A percentile compares a stretch with the other conserved stretches of the same genome.
Evolutionary conservation across 2,888 invertebrate genomes (phyloP).

Genomic region (Lagria hirta): DNA sequence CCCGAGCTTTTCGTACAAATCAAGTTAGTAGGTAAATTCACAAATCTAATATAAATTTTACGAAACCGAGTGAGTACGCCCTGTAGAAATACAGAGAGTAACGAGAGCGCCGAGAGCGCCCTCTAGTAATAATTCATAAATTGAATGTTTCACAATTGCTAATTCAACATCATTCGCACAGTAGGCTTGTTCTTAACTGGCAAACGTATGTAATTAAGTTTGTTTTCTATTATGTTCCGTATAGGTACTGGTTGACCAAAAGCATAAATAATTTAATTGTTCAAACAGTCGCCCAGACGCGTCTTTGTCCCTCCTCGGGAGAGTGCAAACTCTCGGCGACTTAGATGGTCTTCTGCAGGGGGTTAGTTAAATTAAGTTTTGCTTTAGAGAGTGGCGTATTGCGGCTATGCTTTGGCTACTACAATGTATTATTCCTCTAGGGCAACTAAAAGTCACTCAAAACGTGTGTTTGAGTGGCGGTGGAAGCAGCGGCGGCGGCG

Average conservation of each 20-base stretch:
- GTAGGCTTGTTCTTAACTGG: constrained; percentile 52
- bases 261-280: constrained; percentile 54
- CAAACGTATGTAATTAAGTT: constrained; percentile 54
- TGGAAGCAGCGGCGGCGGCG: constrained; percentile 16
- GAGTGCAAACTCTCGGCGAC: constrained; percentile 16
- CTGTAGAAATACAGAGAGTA: constrained; percentile 14
- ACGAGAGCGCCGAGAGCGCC: constrained; percentile 35
- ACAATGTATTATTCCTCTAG: constrained; percentile 47
- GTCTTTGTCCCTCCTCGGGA: constrained; percentile 24
- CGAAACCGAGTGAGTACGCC: constrained; percentile 32
- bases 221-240: constrained; percentile 56
- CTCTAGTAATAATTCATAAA: constrained; percentile 54
- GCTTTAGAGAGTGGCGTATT: constrained; percentile 45
- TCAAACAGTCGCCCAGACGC: constrained; percentile 40
- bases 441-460: constrained; percentile 47
- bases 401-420: constrained; percentile 38
- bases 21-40: constrained; percentile 46
- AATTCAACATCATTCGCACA: constrained; percentile 53
- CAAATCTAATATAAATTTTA: constrained; percentile 52
- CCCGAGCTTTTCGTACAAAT: constrained; percentile 40
- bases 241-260: constrained; percentile 50
- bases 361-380: constrained; percentile 53
- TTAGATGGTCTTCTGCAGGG: constrained; percentile 32
- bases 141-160: constrained; percentile 56
- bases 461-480: constrained; percentile 40